Evolutionary conservation across 1,140 invertebrate genomes (phyloP), one percentile per base, ranked within the genome.

Genomic region (Caenorhabditis latens): DNA sequence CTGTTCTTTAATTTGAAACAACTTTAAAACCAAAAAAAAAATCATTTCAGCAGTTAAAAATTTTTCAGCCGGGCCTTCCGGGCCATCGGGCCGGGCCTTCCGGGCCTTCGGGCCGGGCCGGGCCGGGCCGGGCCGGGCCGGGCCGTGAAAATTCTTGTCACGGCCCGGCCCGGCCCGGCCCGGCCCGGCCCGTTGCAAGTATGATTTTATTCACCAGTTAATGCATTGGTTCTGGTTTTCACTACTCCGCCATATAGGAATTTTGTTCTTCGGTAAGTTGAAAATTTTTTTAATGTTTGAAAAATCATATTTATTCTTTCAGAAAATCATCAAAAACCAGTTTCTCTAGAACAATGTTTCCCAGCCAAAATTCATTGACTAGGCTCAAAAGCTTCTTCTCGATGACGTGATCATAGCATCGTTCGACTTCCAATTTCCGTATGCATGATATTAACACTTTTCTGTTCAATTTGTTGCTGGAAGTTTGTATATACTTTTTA

Each of bases 221-320:
- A 71, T 14, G 65, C 65, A 4, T 43, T 71, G 65, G 65, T 71
- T 5, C 42, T 71, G 65, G 65, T 71, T 9, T 19, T 71, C 5
- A 46, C 65, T 5, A 71, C 65, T 43, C 65, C 65, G 4, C 65
- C 65, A 8, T 71, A 71, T 19, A 43, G 65, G 42, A 71, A 71
- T 63, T 63, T 63, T 40, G 21, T 63, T 8, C 13, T 63, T 8
- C 8, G 61, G 61, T 63, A 9, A 24, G 61, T 21, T 58, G 6
- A 14, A 19, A 21, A 21, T n/a, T 0, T 58, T 58, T 58, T 4
- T 0, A 58, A n/a, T 58, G 0, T 58, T 21, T 2, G n/a, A 58
- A 58, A 58, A 21, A 58, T 63, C 11, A 40, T 21, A 14, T 16
- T 19, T 58, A 19, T 9, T 32, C 0, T 1, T 63, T 63, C 24